Conservation (phyloP, 2,888 invertebrate species). For the Tetramorium bicarinatum region DNA sequence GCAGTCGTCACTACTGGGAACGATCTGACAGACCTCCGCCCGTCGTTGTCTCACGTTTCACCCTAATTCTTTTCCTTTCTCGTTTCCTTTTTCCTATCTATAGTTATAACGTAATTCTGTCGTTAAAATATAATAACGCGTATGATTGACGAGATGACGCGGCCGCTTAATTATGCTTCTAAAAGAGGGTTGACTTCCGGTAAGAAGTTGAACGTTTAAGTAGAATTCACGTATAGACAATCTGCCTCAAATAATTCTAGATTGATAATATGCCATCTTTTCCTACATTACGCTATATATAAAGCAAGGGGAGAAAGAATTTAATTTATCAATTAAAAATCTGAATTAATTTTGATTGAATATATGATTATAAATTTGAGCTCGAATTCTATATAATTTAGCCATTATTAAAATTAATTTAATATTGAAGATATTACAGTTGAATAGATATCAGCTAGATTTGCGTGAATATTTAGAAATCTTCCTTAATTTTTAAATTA, state of each 20-base stretch:
- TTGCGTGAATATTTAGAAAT: not conserved
- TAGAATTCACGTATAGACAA: not conserved
- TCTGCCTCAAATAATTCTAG: not conserved
- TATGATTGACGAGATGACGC: not conserved
- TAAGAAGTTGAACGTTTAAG: slow-evolving; percentile 2
- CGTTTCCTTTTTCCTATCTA: not conserved
- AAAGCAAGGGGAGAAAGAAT: not conserved
- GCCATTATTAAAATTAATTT: not conserved
- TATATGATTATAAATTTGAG: not conserved
- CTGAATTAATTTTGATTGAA: not conserved
- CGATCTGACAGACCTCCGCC: slow-evolving; percentile 68
- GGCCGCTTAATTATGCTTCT: slow-evolving; percentile 29
- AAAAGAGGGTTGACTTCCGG: slow-evolving; percentile 3
- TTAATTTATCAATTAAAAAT: not conserved
- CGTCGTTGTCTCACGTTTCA: slow-evolving; percentile 38
- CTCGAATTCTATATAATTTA: not conserved
- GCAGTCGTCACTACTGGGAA: slow-evolving; percentile 73
- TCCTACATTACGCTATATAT: slow-evolving; percentile 6
- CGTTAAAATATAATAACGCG: slow-evolving; percentile 19
- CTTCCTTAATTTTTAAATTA: not conserved
- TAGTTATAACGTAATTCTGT: too few species aligned
- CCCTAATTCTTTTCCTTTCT: slow-evolving; percentile 36
- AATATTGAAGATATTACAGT: not conserved
- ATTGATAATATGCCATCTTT: slow-evolving; percentile 14
- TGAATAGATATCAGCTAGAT: not conserved